phyloP scores from a whole-genome alignment of 2,888 invertebrate genomes.

The Cremastinae sp. region DNA sequence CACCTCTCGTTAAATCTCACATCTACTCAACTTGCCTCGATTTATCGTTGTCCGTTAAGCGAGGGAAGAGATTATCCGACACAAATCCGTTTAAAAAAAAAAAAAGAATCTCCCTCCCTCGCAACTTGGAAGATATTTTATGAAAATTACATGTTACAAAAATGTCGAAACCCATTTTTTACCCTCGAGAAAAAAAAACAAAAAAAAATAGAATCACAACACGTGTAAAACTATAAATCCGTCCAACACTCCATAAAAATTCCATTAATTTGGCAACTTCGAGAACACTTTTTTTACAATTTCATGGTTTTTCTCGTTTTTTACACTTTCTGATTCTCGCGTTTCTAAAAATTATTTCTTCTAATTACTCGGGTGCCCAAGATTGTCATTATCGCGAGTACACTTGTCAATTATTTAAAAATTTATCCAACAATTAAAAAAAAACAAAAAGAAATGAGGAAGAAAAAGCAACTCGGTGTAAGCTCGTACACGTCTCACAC shows the following conservation, averaged over 20 bases:
- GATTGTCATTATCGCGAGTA: not conserved
- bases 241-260: conserved; percentile 58
- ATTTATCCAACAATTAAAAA: not conserved
- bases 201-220: conserved; percentile 52
- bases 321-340: conserved; percentile 33
- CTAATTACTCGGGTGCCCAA: not conserved
- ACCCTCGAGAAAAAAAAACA: conserved; percentile 17
- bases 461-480: no score
- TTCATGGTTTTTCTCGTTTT: conserved; percentile 36
- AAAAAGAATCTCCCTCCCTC: not conserved
- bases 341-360: conserved; percentile 13
- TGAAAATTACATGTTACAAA: no score
- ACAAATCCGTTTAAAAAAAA: not conserved
- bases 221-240: conserved; percentile 50
- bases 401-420: no score
- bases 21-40: conserved; percentile 48
- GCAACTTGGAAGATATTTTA: not conserved
- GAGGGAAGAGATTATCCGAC: conserved; percentile 36
- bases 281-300: conserved; percentile 31
- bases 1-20: conserved; percentile 11
- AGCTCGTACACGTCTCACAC: not conserved
- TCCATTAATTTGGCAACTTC: conserved; percentile 61
- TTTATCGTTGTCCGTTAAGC: conserved; percentile 47
- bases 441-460: no score
- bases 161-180: no score